Evolutionary conservation across 2,888 invertebrate species (phyloP).

Genomic region (Epinotia ramella): DNA sequence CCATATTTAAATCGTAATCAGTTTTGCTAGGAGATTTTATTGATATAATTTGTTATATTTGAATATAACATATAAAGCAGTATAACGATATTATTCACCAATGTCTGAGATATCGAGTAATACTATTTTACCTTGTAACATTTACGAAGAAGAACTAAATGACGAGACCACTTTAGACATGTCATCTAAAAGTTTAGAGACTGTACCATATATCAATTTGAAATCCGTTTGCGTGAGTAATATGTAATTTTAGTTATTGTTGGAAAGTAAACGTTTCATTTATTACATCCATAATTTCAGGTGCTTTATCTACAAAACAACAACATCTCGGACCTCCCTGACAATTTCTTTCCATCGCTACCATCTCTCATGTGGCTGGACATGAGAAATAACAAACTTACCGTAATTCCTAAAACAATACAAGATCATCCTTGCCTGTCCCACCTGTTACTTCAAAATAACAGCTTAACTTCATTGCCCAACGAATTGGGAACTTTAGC

Average conservation of each 20-base stretch:
- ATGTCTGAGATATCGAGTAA: slow-evolving; percentile 61
- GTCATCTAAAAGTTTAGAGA: slow-evolving; percentile 60
- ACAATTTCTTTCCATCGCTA: slow-evolving; percentile 84
- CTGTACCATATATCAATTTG: slow-evolving; percentile 62
- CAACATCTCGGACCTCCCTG: slow-evolving; percentile 79
- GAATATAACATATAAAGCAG: slow-evolving; percentile 23
- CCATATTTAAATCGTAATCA: slow-evolving; percentile 39
- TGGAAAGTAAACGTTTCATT: background rate
- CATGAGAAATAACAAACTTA: slow-evolving; percentile 86
- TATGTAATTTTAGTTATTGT: background rate
- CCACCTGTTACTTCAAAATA: slow-evolving; percentile 87
- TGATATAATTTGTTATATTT: slow-evolving; percentile 57
- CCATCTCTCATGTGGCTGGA: slow-evolving; percentile 87
- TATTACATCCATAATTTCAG: slow-evolving; percentile 60
- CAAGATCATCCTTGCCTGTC: slow-evolving; percentile 85
- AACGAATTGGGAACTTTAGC: slow-evolving; percentile 86
- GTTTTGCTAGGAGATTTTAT: slow-evolving; percentile 53
- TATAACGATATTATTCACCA: slow-evolving; percentile 20
- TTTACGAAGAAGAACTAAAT: slow-evolving; percentile 69
- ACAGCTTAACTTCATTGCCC: slow-evolving; percentile 85
- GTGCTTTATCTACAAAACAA: slow-evolving; percentile 83
- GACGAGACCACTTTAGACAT: slow-evolving; percentile 66
- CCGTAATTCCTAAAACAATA: slow-evolving; percentile 83
- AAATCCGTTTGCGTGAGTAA: slow-evolving; percentile 65
- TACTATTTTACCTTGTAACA: slow-evolving; percentile 50